Conservation (phyloP, 2,888 invertebrate genomes). For the Meiosimyza platycephala region DNA sequence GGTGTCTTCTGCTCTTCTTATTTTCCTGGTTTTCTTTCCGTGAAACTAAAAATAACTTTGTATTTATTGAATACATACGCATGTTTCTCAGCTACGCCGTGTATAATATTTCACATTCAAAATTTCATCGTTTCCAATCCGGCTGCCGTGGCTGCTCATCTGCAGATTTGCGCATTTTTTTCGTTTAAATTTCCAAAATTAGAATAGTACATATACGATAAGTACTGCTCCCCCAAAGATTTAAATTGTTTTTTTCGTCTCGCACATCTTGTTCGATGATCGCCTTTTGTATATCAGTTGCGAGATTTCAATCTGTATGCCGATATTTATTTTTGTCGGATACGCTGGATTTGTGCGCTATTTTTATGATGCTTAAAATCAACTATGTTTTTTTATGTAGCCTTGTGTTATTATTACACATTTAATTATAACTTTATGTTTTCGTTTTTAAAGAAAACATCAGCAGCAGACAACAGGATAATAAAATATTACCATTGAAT, state of each 20-base stretch:
- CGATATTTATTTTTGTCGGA: slow-evolving; percentile 1
- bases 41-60: slow-evolving; percentile 12
- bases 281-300: neutral
- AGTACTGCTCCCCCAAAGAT: too few relatives aligned
- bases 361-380: slow-evolving; percentile 4
- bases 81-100: slow-evolving; percentile 1
- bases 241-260: too few relatives aligned
- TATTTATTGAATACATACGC: neutral
- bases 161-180: slow-evolving; percentile 13
- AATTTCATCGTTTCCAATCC: neutral
- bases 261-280: too few relatives aligned
- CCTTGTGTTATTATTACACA: slow-evolving; percentile 11
- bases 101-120: slow-evolving; percentile 11
- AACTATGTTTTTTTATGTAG: neutral
- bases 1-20: neutral
- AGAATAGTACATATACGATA: slow-evolving; percentile 5
- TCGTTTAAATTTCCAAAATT: slow-evolving; percentile 30
- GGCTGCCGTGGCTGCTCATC: slow-evolving; percentile 7
- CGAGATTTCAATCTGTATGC: neutral
- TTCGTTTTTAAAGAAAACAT: neutral
- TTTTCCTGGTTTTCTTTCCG: neutral
- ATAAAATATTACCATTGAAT: too few relatives aligned
- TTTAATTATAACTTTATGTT: neutral
- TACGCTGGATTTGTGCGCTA: slow-evolving; percentile 12
- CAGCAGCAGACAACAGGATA: too few relatives aligned